Evolutionary conservation across 1,140 invertebrate species (phyloP).

Genomic region (Epicauta chinensis): DNA sequence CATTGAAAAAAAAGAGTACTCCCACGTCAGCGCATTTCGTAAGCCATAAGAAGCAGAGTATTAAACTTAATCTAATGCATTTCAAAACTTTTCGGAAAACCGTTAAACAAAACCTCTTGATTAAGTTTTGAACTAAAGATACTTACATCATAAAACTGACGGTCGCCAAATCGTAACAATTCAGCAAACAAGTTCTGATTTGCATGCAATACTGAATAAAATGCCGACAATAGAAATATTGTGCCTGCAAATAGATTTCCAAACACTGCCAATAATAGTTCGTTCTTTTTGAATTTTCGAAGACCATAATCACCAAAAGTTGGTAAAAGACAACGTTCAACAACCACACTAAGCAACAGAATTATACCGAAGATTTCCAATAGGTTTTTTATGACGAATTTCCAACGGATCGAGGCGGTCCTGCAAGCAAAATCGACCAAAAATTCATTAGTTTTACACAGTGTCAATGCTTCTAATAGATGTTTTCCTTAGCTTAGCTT

Average conservation of each 20-base stretch:
- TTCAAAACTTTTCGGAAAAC: constrained; percentile 5
- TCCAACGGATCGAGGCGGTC: constrained; percentile 59
- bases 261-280: constrained; percentile 47
- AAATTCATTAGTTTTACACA: no score
- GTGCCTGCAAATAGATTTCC: constrained; percentile 68
- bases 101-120: no score
- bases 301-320: constrained; percentile 65
- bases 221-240: constrained; percentile 66
- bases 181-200: constrained; percentile 89
- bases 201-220: constrained; percentile 80
- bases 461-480: no score
- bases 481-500: no score
- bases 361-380: constrained; percentile 69
- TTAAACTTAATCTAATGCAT: no score
- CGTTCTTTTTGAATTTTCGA: constrained; percentile 17
- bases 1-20: no score
- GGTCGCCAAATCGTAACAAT: constrained; percentile 77
- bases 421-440: background rate
- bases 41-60: no score
- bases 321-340: constrained; percentile 66
- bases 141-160: constrained; percentile 71
- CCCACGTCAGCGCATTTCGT: no score
- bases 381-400: constrained; percentile 61
- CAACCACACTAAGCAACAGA: constrained; percentile 72
- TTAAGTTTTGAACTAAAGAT: no score